These are phyloP conservation scores for Antheraea assamensis DNA, from an alignment of 2,888 invertebrate species.

Conservation along the genomic window DNA sequence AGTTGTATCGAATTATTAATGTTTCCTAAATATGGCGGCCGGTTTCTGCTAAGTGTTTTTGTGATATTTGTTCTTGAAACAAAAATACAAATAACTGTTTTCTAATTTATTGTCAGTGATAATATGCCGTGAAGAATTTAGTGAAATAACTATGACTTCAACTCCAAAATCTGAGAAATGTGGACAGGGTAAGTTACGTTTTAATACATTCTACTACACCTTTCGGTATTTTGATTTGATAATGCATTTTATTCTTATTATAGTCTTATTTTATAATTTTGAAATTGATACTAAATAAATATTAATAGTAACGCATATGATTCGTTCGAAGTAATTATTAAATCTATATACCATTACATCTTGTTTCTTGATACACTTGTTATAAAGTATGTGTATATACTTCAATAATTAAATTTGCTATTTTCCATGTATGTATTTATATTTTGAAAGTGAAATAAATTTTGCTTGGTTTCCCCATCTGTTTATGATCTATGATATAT, in stretches of 20 bases:
- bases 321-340: neutral
- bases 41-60: conserved; percentile 68
- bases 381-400: neutral
- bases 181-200: conserved; percentile 69
- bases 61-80: conserved; percentile 53
- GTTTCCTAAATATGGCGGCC: conserved; percentile 78
- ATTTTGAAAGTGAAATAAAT: neutral
- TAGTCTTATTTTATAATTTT: neutral
- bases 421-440: no score
- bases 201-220: conserved; percentile 6
- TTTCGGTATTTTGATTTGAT: conserved; percentile 21
- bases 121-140: conserved; percentile 69
- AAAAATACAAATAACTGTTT: conserved; percentile 39
- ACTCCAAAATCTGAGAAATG: conserved; percentile 79
- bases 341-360: no score
- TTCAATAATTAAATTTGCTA: no score
- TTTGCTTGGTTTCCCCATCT: neutral
- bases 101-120: conserved; percentile 43
- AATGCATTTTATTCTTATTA: neutral
- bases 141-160: conserved; percentile 70
- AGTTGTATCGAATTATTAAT: conserved; percentile 36
- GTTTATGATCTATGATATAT: no score
- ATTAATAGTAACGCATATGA: neutral
- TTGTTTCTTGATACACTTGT: no score
- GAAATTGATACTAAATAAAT: neutral